Evolutionary conservation across 35 echinoderm and acorn worm genomes (phyloP).

Genomic region (Hemicentrotus pulcherrimus): DNA sequence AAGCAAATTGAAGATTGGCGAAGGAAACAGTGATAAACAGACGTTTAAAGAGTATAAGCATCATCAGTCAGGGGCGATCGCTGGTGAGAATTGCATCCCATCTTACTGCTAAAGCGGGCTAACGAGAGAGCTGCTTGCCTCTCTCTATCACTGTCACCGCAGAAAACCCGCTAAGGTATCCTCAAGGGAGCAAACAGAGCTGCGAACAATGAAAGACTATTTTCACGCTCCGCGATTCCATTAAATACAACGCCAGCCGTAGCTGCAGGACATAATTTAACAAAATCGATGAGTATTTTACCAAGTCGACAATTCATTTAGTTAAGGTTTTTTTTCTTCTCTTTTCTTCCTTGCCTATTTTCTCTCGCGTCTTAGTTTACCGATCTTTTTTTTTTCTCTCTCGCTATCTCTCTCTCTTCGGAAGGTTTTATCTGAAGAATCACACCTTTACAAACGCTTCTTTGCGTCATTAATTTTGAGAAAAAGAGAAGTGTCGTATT

Average conservation of each 20-base stretch:
- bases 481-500: not conserved
- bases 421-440: not conserved
- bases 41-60: not conserved
- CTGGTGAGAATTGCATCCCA: not conserved
- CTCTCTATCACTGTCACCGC: constrained; percentile 42
- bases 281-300: constrained; percentile 58
- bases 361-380: not conserved
- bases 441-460: not conserved
- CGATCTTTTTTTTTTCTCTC: not conserved
- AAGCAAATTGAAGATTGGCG: not conserved
- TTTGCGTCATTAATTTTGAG: not conserved
- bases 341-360: not conserved
- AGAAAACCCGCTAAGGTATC: constrained; percentile 19
- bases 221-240: constrained; percentile 52
- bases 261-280: constrained; percentile 48
- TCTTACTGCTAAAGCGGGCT: not conserved
- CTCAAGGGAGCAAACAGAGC: constrained; percentile 40
- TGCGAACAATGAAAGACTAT: constrained; percentile 56
- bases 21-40: not conserved
- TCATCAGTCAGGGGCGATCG: not conserved
- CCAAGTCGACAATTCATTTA: constrained; percentile 53
- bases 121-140: not conserved
- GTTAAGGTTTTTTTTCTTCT: not conserved
- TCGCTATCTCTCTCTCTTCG: not conserved
- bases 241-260: constrained; percentile 49